phyloP scores from a whole-genome alignment of 2,888 invertebrate genomes.

The Siphlonurus alternatus region DNA sequence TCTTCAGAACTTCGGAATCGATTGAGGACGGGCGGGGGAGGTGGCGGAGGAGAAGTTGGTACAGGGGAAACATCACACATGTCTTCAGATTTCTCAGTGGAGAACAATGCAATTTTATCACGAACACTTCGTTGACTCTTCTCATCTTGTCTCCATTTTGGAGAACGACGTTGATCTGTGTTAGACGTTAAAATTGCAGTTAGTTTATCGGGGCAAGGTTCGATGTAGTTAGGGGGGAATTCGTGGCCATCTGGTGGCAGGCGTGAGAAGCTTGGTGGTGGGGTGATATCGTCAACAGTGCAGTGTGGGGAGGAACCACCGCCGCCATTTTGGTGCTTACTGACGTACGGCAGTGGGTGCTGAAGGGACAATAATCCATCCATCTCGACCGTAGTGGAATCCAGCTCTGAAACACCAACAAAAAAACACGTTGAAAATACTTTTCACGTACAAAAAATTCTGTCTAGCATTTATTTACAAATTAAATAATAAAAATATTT shows the following conservation, averaged over 20 bases:
- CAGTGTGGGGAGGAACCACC: constrained; percentile 1
- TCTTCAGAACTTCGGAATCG: not conserved
- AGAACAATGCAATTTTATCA: constrained; percentile 79
- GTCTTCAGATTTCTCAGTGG: constrained; percentile 30
- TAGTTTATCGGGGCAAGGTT: constrained; percentile 29
- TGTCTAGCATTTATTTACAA: too few relatives aligned
- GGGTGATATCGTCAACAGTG: constrained; percentile 4
- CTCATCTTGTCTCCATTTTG: constrained; percentile 52
- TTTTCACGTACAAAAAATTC: too few relatives aligned
- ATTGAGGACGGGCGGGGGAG: not conserved
- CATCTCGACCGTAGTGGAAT: not conserved
- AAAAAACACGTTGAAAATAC: too few relatives aligned
- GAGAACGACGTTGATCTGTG: constrained; percentile 12
- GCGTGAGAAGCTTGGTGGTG: constrained; percentile 36
- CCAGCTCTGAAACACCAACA: not conserved
- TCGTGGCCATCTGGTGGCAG: constrained; percentile 72
- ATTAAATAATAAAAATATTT: too few relatives aligned
- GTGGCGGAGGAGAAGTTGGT: too few relatives aligned
- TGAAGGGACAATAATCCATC: not conserved
- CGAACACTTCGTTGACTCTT: constrained; percentile 65
- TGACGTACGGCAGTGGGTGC: not conserved
- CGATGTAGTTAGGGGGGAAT: constrained; percentile 52
- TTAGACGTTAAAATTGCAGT: constrained; percentile 17
- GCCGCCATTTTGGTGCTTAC: not conserved
- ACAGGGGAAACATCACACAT: too few relatives aligned